phyloP scores from a whole-genome alignment of 2,888 invertebrate species.

The Limenitis arthemis region DNA sequence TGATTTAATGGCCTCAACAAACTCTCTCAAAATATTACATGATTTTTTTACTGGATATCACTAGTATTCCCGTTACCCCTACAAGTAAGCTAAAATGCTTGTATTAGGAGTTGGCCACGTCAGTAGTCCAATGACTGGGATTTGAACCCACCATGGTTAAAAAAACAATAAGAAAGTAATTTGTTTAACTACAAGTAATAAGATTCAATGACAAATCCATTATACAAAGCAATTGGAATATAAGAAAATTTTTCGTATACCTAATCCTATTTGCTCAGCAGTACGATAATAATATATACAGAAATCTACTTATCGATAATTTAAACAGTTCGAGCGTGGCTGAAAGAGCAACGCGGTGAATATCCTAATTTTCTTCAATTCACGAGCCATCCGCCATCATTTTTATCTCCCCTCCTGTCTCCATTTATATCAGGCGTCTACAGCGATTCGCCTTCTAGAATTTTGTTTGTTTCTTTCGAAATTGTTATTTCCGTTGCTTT shows the following conservation, averaged over 20 bases:
- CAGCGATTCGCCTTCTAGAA: conserved; percentile 58
- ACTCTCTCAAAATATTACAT: too few relatives aligned
- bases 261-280: neutral
- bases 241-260: neutral
- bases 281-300: conserved; percentile 4
- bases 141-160: too few relatives aligned
- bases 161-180: too few relatives aligned
- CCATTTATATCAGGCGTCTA: conserved; percentile 61
- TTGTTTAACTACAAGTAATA: too few relatives aligned
- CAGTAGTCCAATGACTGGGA: too few relatives aligned
- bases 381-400: conserved; percentile 66
- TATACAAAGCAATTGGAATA: too few relatives aligned
- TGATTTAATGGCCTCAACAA: too few relatives aligned
- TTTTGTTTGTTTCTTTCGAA: conserved; percentile 68
- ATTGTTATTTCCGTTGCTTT: conserved; percentile 69
- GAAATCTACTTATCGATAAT: conserved; percentile 48
- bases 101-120: too few relatives aligned
- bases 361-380: conserved; percentile 67
- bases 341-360: conserved; percentile 57
- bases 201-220: too few relatives aligned
- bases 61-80: too few relatives aligned
- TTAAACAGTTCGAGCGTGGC: conserved; percentile 46
- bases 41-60: too few relatives aligned
- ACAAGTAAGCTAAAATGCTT: too few relatives aligned
- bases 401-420: conserved; percentile 67